These are phyloP conservation scores for Drosophila fungiperda DNA, from an alignment of 2,888 invertebrate species.

Conservation along the genomic window DNA sequence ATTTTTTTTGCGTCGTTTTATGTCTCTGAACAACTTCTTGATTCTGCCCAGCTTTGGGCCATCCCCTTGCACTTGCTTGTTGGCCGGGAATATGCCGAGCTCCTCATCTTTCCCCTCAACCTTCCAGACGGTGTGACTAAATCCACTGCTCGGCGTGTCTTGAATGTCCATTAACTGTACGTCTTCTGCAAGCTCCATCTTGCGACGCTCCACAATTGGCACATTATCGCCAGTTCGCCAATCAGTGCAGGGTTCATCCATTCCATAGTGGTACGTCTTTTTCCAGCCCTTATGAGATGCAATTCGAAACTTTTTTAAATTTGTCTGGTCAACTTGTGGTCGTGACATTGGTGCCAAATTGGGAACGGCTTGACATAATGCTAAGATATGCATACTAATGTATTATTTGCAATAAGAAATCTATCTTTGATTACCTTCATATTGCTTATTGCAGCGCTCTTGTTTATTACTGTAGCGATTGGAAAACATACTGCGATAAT, in stretches of 20 bases:
- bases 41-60: constrained; percentile 37
- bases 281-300: background rate
- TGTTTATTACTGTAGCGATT: constrained; percentile 48
- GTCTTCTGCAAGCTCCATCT: constrained; percentile 40
- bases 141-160: constrained; percentile 8
- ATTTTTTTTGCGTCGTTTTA: constrained; percentile 17
- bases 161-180: constrained; percentile 52
- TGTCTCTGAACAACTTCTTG: constrained; percentile 29
- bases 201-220: constrained; percentile 57
- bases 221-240: constrained; percentile 60
- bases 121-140: constrained; percentile 64
- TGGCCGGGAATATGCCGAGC: background rate
- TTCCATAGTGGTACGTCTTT: constrained; percentile 46
- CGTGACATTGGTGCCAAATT: constrained; percentile 31
- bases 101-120: constrained; percentile 33
- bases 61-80: background rate
- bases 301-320: background rate
- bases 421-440: constrained; percentile 47
- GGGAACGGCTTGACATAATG: constrained; percentile 11
- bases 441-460: constrained; percentile 34
- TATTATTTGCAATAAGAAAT: background rate
- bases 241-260: constrained; percentile 33
- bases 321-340: background rate
- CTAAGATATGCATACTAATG: constrained; percentile 16
- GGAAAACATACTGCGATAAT: constrained; percentile 57